Conservation (phyloP, 1,140 invertebrate species). For the Hydropsyche tenuis region DNA sequence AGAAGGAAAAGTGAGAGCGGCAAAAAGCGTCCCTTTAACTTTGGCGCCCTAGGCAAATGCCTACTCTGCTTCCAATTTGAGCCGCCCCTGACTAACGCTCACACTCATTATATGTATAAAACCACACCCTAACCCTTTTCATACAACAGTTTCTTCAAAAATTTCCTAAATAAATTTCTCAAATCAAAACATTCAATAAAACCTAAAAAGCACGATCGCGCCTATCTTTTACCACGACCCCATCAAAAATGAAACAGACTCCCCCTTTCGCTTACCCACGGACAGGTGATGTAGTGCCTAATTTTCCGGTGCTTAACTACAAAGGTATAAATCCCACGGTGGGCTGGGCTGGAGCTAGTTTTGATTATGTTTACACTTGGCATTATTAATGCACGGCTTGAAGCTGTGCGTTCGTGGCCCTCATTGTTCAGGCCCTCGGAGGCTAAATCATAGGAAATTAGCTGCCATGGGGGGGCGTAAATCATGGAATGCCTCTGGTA, state of each 20-base stretch:
- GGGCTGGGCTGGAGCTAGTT: neutral
- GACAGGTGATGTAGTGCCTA: slow-evolving; percentile 19
- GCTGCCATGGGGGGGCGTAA: neutral
- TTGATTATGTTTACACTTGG: slow-evolving; percentile 12
- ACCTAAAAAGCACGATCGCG: too few relatives aligned
- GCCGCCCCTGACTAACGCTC: too few relatives aligned
- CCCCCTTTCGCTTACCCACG: neutral
- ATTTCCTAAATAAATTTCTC: too few relatives aligned
- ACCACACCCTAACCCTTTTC: too few relatives aligned
- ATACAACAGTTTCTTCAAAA: too few relatives aligned
- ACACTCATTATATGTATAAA: too few relatives aligned
- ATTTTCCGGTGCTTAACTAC: slow-evolving; percentile 27
- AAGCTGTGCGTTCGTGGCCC: neutral
- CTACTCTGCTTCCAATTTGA: too few relatives aligned
- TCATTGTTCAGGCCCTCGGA: neutral
- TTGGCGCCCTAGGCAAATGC: too few relatives aligned
- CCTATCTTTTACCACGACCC: too few relatives aligned
- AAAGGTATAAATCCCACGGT: slow-evolving; percentile 22
- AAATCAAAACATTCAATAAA: too few relatives aligned
- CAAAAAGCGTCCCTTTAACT: too few relatives aligned
- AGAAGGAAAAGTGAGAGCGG: too few relatives aligned
- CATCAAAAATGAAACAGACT: slow-evolving; percentile 2
- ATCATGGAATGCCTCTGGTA: neutral
- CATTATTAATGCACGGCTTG: slow-evolving; percentile 19
- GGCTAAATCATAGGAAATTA: slow-evolving; percentile 13